Conservation (phyloP, 2,113 vertebrate genomes). For the Eublepharis macularius region DNA sequence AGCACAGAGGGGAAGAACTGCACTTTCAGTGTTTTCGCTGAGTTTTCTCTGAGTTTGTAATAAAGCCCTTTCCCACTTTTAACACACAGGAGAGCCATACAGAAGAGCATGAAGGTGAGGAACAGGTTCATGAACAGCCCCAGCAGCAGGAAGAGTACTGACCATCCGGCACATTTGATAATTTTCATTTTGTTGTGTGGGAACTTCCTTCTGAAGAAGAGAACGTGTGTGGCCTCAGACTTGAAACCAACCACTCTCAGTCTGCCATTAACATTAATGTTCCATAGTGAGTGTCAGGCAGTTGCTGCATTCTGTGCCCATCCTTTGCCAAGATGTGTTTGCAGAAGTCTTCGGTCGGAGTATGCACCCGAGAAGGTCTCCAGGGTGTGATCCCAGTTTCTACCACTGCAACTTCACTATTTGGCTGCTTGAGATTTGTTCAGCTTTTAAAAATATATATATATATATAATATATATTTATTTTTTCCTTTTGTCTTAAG, state of each 20-base stretch:
- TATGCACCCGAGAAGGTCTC: slow-evolving; percentile 76
- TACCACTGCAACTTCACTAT: slow-evolving; percentile 76
- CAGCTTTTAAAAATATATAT: slow-evolving; percentile 66
- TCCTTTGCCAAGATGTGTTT: slow-evolving; percentile 79
- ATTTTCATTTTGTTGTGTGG: slow-evolving; percentile 82
- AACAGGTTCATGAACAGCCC: slow-evolving; percentile 82
- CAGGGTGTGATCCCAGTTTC: slow-evolving; percentile 77
- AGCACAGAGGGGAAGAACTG: background rate
- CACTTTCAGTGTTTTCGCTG: background rate
- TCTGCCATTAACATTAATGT: slow-evolving; percentile 76
- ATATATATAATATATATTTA: slow-evolving; percentile 72
- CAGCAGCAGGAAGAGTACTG: slow-evolving; percentile 96
- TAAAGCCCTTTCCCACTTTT: slow-evolving; percentile 22
- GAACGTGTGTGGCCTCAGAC: slow-evolving; percentile 86
- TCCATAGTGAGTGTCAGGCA: slow-evolving; percentile 83
- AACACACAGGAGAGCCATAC: slow-evolving; percentile 85
- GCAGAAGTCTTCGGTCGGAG: slow-evolving; percentile 75
- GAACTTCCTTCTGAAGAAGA: slow-evolving; percentile 86
- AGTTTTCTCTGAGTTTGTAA: background rate
- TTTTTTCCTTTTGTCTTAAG: slow-evolving; percentile 75
- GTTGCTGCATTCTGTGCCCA: slow-evolving; percentile 79
- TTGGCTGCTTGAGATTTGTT: slow-evolving; percentile 83
- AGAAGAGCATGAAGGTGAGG: slow-evolving; percentile 88
- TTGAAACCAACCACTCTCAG: slow-evolving; percentile 78
- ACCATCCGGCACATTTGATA: slow-evolving; percentile 73